These are phyloP conservation scores for Tethya wilhelma DNA, from an alignment of 37 sponge, comb jelly and placozoan genomes.

Conservation along the genomic window DNA sequence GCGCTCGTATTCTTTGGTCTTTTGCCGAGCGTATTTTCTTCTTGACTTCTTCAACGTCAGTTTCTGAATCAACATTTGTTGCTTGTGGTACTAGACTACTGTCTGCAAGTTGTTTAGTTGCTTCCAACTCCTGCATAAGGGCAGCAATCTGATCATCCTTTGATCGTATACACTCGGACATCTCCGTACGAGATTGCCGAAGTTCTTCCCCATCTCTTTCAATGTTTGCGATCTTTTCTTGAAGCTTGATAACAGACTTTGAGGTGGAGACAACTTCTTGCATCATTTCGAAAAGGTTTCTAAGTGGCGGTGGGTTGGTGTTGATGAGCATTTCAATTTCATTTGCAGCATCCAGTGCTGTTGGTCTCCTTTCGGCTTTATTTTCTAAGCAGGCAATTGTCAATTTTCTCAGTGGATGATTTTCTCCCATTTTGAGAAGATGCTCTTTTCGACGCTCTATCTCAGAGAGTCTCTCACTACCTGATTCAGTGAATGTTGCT, in stretches of 20 bases:
- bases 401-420: slow-evolving; percentile 15
- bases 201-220: background rate
- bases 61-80: too few relatives aligned
- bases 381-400: background rate
- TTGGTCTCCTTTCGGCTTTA: background rate
- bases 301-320: background rate
- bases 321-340: background rate
- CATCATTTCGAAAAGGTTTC: background rate
- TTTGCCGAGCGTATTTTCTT: too few relatives aligned
- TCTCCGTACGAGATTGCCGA: too few relatives aligned
- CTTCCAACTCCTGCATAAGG: too few relatives aligned
- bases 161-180: too few relatives aligned
- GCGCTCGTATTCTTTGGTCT: too few relatives aligned
- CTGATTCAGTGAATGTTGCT: background rate
- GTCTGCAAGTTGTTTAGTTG: too few relatives aligned
- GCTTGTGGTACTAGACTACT: too few relatives aligned
- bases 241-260: too few relatives aligned
- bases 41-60: too few relatives aligned
- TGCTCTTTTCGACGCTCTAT: background rate
- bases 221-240: background rate
- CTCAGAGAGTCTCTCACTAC: background rate
- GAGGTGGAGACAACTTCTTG: background rate
- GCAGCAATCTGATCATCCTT: too few relatives aligned
- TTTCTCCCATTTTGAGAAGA: slow-evolving; percentile 15
- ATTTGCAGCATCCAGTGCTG: background rate